phyloP scores from a whole-genome alignment of 2,888 invertebrate genomes.

The Strigamia crassipes region DNA sequence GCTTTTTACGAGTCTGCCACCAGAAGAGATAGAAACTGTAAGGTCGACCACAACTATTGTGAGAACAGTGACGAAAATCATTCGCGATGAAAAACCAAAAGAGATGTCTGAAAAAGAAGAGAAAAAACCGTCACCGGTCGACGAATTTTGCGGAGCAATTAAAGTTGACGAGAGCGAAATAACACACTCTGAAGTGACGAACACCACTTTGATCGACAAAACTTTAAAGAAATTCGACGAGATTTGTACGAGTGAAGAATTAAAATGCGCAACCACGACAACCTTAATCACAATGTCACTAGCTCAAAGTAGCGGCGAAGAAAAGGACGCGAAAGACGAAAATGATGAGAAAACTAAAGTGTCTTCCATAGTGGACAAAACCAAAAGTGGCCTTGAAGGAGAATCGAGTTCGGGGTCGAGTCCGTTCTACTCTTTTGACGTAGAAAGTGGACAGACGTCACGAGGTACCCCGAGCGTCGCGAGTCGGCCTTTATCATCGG shows the following conservation, averaged over 20 bases:
- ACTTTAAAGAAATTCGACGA: not conserved
- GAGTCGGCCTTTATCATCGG: slow-evolving; percentile 83
- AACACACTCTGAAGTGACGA: not conserved
- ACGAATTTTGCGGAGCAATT: not conserved
- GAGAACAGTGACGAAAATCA: not conserved
- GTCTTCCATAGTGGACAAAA: slow-evolving; percentile 35
- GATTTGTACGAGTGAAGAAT: slow-evolving; percentile 19
- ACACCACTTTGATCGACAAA: not conserved
- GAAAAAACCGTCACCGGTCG: not conserved
- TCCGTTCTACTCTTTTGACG: slow-evolving; percentile 83
- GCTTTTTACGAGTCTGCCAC: not conserved
- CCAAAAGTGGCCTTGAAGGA: slow-evolving; percentile 65
- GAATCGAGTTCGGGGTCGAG: slow-evolving; percentile 90
- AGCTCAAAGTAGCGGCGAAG: not conserved
- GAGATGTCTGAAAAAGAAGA: not conserved
- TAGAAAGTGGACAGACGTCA: slow-evolving; percentile 61
- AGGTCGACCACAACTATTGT: not conserved
- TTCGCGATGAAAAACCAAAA: not conserved
- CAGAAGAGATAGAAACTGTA: not conserved
- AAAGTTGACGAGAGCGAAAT: not conserved
- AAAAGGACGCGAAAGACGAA: not conserved
- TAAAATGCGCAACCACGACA: not conserved
- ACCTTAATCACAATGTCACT: not conserved
- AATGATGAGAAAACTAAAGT: slow-evolving; percentile 9
- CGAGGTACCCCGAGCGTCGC: slow-evolving; percentile 56